These are phyloP conservation scores for Liposcelis brunnea DNA, from an alignment of 2,888 invertebrate genomes.

Conservation along the genomic window DNA sequence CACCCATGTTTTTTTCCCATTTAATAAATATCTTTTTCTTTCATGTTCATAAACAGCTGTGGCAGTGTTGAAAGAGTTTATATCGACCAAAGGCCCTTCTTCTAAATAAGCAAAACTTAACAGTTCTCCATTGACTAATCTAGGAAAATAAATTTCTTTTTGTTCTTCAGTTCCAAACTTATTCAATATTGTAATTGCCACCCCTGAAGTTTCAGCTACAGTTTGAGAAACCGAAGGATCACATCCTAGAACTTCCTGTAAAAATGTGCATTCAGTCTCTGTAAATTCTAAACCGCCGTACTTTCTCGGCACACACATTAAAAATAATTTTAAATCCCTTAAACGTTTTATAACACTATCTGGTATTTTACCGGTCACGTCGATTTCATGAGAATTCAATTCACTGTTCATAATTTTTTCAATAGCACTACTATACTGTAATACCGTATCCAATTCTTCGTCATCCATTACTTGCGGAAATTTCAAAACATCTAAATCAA, in stretches of 20 bases:
- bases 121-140: neutral
- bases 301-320: neutral
- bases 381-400: neutral
- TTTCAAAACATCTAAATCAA: neutral
- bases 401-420: neutral
- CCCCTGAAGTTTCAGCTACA: neutral
- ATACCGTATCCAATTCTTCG: neutral
- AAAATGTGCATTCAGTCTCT: neutral
- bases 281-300: neutral
- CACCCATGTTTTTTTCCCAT: neutral
- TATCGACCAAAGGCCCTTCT: neutral
- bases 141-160: neutral
- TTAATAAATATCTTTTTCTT: neutral
- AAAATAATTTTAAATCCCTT: neutral
- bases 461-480: neutral
- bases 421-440: neutral
- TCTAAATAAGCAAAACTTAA: constrained; percentile 4
- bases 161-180: constrained; percentile 1
- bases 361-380: neutral
- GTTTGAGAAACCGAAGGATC: neutral
- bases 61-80: neutral
- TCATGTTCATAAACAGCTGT: neutral
- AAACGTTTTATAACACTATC: neutral
- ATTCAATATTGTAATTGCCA: neutral
- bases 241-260: neutral